Evolutionary conservation across 2,888 invertebrate species (phyloP), one percentile per base, ranked within the genome.

Genomic region (Operophtera brumata): DNA sequence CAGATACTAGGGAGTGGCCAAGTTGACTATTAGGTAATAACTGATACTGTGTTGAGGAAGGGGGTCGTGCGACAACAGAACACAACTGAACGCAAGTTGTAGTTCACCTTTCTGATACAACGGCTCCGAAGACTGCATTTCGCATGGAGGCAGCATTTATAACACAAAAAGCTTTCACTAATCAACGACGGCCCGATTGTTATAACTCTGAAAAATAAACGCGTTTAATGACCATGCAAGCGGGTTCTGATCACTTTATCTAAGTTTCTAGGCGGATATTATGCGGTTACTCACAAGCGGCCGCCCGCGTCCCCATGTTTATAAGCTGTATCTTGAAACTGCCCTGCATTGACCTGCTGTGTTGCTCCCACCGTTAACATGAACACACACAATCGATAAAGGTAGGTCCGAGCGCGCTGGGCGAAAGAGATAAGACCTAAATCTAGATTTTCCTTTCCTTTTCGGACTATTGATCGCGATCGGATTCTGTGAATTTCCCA

Each of bases 291-390:
- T 96, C 92, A 97, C 97, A 97, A 84, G 96, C 96, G 82, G 96
- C 97, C 82, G 96, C 96, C 91, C 96, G 93, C 71, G 97, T 97
- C 87, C 96, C 97, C 97, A 97, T 97, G 89, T 94, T 95, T 88
- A 93, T 92, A 75, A 93, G 92, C 81, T 93, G 93, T 75, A 93
- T 92, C 91, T 91, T 93, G 87, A 93, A 93, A 84, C 93, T 93
- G 86, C 93, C 93, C 86, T 93, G 92, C 93, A 93, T 93, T 85
- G 77, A 80, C 77, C 71, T 77, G 81, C 73, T 73, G 79, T 73
- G 72, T 74, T 66, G 66, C 74, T 67, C 75, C 69, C 72, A 66
- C 75, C 70, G 71, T 70, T 73, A 73, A 61, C 75, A 77, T 70
- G 59, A 67, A 73, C 67, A 73, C 73, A 84, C 88, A 87, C 87